phyloP scores from a whole-genome alignment of 2,888 invertebrate species.

The Sesamia inferens region DNA sequence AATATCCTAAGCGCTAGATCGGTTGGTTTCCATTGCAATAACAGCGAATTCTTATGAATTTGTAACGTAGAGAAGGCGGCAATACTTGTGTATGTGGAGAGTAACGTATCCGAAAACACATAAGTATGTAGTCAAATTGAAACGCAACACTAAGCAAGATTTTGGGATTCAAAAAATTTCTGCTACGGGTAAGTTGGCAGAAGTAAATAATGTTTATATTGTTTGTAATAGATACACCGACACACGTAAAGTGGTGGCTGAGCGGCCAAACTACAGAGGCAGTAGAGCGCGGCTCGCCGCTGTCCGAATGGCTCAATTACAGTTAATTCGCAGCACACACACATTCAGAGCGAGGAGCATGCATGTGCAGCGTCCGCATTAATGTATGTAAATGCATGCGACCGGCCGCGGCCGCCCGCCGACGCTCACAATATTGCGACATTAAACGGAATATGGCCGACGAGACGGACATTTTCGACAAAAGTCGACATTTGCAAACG shows the following conservation, averaged over 20 bases:
- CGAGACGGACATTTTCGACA: conserved; percentile 87
- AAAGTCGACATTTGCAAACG: conserved; percentile 87
- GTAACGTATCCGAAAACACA: conserved; percentile 2
- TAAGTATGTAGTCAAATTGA: conserved; percentile 7
- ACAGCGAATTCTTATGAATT: conserved; percentile 64
- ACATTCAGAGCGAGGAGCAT: conserved; percentile 85
- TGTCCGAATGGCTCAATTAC: conserved; percentile 90
- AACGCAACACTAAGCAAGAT: not conserved
- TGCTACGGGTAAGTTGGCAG: conserved; percentile 51
- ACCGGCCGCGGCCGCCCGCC: conserved; percentile 85
- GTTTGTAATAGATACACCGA: conserved; percentile 65
- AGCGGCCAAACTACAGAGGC: conserved; percentile 78
- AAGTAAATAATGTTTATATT: conserved; percentile 63
- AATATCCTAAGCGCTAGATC: conserved; percentile 81
- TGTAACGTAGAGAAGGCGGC: conserved; percentile 22
- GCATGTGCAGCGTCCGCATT: conserved; percentile 87
- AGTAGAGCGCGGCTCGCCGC: conserved; percentile 81
- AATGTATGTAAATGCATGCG: conserved; percentile 90
- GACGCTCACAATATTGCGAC: conserved; percentile 89
- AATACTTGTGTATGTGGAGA: not conserved
- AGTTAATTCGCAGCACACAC: conserved; percentile 89
- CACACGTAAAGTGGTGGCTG: conserved; percentile 68
- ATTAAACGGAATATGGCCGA: conserved; percentile 88
- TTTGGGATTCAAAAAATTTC: conserved; percentile 24
- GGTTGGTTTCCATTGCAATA: conserved; percentile 75